Percentiles rank a stretch among this genome's conserved stretches.
Evolutionary conservation across 2,113 vertebrate genomes (phyloP).

Genomic region (Parotia lawesii): DNA sequence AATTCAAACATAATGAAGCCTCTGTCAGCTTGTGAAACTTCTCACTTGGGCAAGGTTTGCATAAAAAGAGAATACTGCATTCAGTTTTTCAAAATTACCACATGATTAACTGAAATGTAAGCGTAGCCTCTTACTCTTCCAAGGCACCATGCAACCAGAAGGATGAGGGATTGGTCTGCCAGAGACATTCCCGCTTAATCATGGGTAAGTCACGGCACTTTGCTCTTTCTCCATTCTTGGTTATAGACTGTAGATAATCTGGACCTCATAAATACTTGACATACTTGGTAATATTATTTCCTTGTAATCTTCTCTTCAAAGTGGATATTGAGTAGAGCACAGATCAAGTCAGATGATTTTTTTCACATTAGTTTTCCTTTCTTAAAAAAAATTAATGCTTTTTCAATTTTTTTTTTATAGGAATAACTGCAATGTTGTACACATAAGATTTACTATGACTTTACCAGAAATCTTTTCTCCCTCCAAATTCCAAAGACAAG

Average conservation of each 20-base stretch:
- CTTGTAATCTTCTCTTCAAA: neutral
- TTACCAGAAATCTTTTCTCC: neutral
- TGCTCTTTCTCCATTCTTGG: conserved; percentile 36
- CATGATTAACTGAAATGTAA: neutral
- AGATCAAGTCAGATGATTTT: neutral
- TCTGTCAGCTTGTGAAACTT: neutral
- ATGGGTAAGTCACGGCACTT: neutral
- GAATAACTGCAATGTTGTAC: neutral
- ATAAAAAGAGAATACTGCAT: neutral
- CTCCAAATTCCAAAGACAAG: neutral
- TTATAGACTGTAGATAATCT: neutral
- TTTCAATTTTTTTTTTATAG: neutral
- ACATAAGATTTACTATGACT: neutral
- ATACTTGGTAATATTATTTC: neutral
- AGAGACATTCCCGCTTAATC: neutral
- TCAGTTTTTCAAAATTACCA: neutral
- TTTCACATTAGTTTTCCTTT: neutral
- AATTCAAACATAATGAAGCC: neutral
- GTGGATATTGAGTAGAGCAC: neutral
- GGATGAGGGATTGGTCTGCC: neutral
- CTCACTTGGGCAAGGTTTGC: neutral
- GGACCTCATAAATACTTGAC: neutral
- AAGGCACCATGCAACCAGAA: neutral
- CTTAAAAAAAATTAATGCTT: neutral
- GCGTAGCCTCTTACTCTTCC: neutral